Evolutionary conservation across 53 echinoderm and acorn worm genomes (phyloP), one percentile per base, ranked within the genome.

Genomic region (Holothuria leucospilota): DNA sequence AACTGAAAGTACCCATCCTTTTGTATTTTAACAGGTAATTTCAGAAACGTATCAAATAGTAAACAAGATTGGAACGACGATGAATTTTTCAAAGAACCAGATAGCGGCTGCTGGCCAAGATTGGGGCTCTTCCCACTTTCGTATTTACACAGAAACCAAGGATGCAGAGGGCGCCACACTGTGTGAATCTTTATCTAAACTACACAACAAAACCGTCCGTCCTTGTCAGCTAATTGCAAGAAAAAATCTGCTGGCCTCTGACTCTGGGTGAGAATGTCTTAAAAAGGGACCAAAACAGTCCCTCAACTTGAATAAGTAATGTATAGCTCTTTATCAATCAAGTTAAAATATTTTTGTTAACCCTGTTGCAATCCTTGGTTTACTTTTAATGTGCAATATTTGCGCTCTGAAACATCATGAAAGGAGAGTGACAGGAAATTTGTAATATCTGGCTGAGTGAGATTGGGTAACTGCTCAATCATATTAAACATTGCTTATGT

Each of bases 171-270:
- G 28, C 9, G 58, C 41, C 18, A 3, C 28, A 2, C 68, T 92
- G 5, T 92, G 94, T 40, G 70, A 80, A 30, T 79, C 87, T 0
- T 86, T 96, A 39, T 70, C 73, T 15, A 73, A 80, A 29, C 28
- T 96, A 14, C 96, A 96, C 70, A 74, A 82, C 34, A 82, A 89
- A 20, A 64, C 63, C 39, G 82, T 96, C 34, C 79, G 13, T 20
- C 90, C 96, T 0, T 92, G 90, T 59, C 90, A 86, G 51, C 74
- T 96, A 41, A 94, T 86, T 49, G 85, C 90, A 0, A 88, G 90
- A 72, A 90, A 88, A 46, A 88, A 84, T 56, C 86, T 96, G 10
- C 92, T 90, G 63, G 53, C 92, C 20, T 46, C 59, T 15, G 56
- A 92, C n/a, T 90, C 96, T 21, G 90, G 90, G 96, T 96, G 60